Evolutionary conservation across 1,140 invertebrate genomes (phyloP), one percentile per base, ranked within the genome.

Genomic region (Drosophila dunni): DNA sequence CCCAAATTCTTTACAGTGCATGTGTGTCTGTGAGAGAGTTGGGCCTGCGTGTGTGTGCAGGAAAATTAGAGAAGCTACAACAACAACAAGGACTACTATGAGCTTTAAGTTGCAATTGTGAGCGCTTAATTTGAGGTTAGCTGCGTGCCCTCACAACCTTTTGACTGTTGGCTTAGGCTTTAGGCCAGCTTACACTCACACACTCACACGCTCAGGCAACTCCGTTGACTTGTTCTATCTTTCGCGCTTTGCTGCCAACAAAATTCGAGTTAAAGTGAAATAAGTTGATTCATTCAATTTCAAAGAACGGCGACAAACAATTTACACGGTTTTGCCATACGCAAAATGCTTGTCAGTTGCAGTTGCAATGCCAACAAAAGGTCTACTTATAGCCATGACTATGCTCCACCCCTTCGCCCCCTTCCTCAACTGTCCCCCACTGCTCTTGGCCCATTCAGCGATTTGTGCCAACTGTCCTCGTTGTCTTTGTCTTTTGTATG

Each of bases 281-380:
- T 38, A 61, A 61, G 54, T 64, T 48, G 8, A 53, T 54, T 50
- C 17, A 44, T 57, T 24, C 11, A 50, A 54, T 58, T 46, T 51
- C 13, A 54, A 51, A 53, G 60, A 33, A 11, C 8, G 45, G 44
- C 51, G 69, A 67, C 61, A 80, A 29, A 88, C 76, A 88, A 79
- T 86, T 86, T 88, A 88, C 83, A 88, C 76, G 84, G 72, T 78
- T 83, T 45, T 75, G 79, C 72, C 76, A 79, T 81, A 88, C 83
- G 83, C 83, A 86, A 88, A 88, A 89, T 79, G 78, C 84, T 89
- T 89, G 84, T 89, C 84, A 89, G 74, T 89, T 90, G 85, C 84
- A 89, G 85, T 48, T 58, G 67, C 57, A 63, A 51, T 75, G 77
- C 80, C 79, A 89, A 88, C 84, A 89, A 88, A 75, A 67, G 75